Evolutionary conservation across 2,113 vertebrate species (phyloP), one percentile per base, ranked within the genome.

Genomic region (Oxyruncus cristatus): DNA sequence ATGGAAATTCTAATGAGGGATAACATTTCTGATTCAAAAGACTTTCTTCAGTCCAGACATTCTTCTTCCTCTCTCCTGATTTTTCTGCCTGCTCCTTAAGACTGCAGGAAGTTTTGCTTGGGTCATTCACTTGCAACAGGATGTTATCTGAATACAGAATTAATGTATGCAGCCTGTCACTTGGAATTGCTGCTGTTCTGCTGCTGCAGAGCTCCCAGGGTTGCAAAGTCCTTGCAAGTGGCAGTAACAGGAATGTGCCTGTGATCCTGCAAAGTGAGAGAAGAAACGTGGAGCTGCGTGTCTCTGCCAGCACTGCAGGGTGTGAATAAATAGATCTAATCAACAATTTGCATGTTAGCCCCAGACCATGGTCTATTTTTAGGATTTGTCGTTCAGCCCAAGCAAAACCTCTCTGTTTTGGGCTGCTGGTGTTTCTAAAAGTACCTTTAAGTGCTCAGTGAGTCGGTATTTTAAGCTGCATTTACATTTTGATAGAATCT

Each of bases 101-200:
- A 44, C 88, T 86, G 85, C 93, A 75, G 91, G 95, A 93, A 95
- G 93, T 94, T 96, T 90, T 63, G 72, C 85, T 55, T 47, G 83
- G 92, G 93, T 96, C 95, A 53, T 74, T 93, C 55, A 11, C 82
- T 94, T 94, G 85, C 93, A 85, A 49, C 85, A 84, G 93, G 92
- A 68, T 90, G 90, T 80, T 93, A 26, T 92, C 13, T 71, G 95
- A 76, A 81, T 75, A 26, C 42, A 6, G 79, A 93, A 37, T 58
- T 93, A 94, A 95, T 95, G 61, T 47, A 78, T 92, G 92, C 95
- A 24, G 82, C 22, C 90, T 94, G 95, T 94, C 95, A 86, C 90
- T 88, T 65, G 92, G 49, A 59, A 78, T 93, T 91, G 84, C 95
- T 96, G 75, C 87, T 92, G 6, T 39, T 68, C n/a, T 89, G 52